phyloP scores from a whole-genome alignment of 1,140 invertebrate genomes.

The Saccostrea cuccullata region DNA sequence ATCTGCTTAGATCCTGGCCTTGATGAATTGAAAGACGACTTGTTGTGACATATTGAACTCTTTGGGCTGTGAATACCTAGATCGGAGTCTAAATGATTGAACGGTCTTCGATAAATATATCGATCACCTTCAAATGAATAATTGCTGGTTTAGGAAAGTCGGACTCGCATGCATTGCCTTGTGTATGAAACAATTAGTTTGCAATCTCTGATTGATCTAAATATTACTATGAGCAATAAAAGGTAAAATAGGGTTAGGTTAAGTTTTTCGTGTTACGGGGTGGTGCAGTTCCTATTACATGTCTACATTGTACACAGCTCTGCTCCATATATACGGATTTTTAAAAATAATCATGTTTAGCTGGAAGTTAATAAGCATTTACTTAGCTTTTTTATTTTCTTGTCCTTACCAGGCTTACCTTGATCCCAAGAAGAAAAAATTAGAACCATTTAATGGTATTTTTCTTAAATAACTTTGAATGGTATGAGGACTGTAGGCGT shows the following conservation, averaged over 20 bases:
- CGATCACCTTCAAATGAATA: conserved; percentile 29
- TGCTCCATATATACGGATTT: no score
- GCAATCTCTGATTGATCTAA: conserved; percentile 25
- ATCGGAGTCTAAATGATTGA: conserved; percentile 19
- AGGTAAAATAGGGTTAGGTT: neutral
- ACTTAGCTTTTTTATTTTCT: no score
- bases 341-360: no score
- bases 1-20: neutral
- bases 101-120: conserved; percentile 21
- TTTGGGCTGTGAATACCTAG: conserved; percentile 23
- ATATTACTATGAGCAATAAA: neutral
- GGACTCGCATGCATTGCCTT: conserved; percentile 6
- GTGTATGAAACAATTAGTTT: conserved; percentile 28
- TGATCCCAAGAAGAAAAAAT: no score
- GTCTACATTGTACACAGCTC: neutral
- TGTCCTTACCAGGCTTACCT: no score
- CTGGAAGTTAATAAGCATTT: no score
- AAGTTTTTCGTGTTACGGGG: neutral
- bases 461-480: no score
- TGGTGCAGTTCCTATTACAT: neutral
- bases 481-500: no score
- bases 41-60: conserved; percentile 33
- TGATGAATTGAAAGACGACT: conserved; percentile 16
- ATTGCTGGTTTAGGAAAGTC: conserved; percentile 7
- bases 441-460: no score